Evolutionary conservation across 2,797 vertebrate species (phyloP).

Genomic region (Poeciliopsis infans): DNA sequence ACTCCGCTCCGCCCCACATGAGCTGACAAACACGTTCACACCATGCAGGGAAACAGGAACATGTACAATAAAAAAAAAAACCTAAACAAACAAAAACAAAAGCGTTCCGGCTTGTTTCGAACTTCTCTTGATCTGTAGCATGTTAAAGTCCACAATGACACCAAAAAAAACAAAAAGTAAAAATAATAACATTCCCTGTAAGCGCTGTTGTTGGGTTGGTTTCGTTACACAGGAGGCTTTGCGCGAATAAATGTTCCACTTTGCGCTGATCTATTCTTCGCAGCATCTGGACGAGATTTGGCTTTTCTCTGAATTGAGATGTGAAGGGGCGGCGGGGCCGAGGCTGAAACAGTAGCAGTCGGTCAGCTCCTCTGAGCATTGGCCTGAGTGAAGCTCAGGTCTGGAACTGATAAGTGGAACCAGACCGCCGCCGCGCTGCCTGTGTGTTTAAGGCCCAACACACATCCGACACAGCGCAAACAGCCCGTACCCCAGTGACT

Average conservation of each 20-base stretch:
- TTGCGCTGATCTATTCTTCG: constrained; percentile 21
- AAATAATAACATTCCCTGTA: neutral
- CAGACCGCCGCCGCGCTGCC: constrained; percentile 75
- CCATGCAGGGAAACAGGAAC: constrained; percentile 17
- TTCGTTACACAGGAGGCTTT: constrained; percentile 1
- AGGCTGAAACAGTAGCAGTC: constrained; percentile 75
- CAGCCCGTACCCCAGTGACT: constrained; percentile 55
- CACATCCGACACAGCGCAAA: constrained; percentile 82
- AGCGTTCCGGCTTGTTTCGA: constrained; percentile 6
- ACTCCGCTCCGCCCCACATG: constrained; percentile 32
- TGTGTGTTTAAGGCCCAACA: constrained; percentile 73
- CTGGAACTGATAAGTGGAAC: constrained; percentile 88
- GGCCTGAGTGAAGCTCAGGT: constrained; percentile 78
- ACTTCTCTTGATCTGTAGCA: constrained; percentile 19
- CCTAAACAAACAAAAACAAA: constrained; percentile 6
- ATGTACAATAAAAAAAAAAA: neutral
- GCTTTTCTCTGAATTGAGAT: constrained; percentile 43
- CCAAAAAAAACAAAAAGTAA: neutral
- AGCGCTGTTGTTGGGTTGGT: neutral
- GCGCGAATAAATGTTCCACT: constrained; percentile 3
- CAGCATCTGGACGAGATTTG: constrained; percentile 58
- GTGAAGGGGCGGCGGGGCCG: constrained; percentile 52
- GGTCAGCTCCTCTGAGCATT: constrained; percentile 71
- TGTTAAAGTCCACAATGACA: constrained; percentile 2
- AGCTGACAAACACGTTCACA: constrained; percentile 58